A percentile compares a stretch with the other conserved stretches of the same genome.
phyloP scores from a whole-genome alignment of 2,113 vertebrate species.

The Oncorhynchus nerka region DNA sequence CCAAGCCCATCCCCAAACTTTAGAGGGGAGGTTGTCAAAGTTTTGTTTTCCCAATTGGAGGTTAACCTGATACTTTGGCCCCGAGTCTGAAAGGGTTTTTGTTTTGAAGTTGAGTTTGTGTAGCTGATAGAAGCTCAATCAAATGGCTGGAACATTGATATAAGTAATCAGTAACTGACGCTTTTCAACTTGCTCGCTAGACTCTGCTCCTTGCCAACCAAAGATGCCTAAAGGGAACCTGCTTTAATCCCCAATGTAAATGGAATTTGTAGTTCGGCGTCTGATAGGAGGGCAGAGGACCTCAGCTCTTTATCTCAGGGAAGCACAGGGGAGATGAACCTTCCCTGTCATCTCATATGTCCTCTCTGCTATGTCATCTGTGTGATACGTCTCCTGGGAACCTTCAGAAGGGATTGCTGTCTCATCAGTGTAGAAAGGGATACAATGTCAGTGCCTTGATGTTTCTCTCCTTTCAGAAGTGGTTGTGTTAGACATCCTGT shows the following conservation, averaged over 20 bases:
- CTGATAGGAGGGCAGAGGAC: not conserved
- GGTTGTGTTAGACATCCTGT: not conserved
- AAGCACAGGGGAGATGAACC: not conserved
- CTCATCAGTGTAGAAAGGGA: not conserved
- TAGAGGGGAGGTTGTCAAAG: slow-evolving; percentile 50
- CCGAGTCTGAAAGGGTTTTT: not conserved
- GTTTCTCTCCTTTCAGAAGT: not conserved
- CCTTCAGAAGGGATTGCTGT: not conserved
- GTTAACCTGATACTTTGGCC: not conserved
- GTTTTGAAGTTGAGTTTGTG: not conserved
- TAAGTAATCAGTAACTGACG: too few species aligned
- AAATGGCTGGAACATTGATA: too few species aligned
- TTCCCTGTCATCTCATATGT: not conserved
- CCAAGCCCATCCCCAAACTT: slow-evolving; percentile 81
- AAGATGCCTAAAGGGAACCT: not conserved
- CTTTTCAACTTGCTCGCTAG: too few species aligned
- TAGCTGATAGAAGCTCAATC: too few species aligned
- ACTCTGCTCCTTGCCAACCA: too few species aligned
- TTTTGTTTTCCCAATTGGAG: not conserved
- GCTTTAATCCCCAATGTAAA: not conserved
- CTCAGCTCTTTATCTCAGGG: not conserved
- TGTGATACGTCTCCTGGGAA: not conserved
- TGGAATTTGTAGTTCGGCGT: not conserved
- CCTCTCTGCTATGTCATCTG: not conserved
- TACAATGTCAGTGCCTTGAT: not conserved